Evolutionary conservation across 2,797 vertebrate genomes (phyloP), one percentile per base, ranked within the genome.

Genomic region (Scarus forsteni): DNA sequence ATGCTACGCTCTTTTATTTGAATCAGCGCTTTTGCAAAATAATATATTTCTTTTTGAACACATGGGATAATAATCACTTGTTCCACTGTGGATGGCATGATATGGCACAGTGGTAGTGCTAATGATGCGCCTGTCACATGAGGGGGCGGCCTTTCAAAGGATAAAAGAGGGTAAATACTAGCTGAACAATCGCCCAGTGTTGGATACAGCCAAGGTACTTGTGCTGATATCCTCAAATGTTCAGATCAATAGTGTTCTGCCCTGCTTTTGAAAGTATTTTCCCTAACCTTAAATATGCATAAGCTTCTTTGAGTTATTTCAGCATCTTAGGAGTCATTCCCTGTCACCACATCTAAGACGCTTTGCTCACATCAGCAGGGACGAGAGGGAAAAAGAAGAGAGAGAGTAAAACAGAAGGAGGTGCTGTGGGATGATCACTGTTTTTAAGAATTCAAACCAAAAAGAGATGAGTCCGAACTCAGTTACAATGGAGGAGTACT

Each of bases 311-410:
- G 71, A 91, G 83, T 74, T 70, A 79, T 78, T 75, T 74, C 64
- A 70, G 83, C 74, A 71, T 85, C 73, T 51, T 75, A 79, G 63
- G 75, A 79, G 83, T 83, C 74, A 14, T 70, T 83, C 60, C 60
- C 78, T 80, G 88, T 86, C 85, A 81, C 81, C 83, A 77, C 73
- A 84, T 87, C 85, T 85, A 85, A 90, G 87, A 88, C 62, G 75
- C 77, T 86, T 85, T 86, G 78, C 82, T 79, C 86, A 80, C 82
- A 73, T 80, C 83, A 68, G 67, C 73, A 67, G 64, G 63, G 68
- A 66, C 19, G 54, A 53, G 43, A 56, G 59, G 68, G 58, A 46
- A 60, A 59, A 46, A 64, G 35, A 60, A 55, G 64, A 62, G 54
- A 45, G 53, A 36, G 59, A 58, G 43, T 35, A 7, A 50, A 36